These are phyloP conservation scores for Orientallactaga bullata DNA, from an alignment of 2,113 vertebrate species.

Conservation along the genomic window DNA sequence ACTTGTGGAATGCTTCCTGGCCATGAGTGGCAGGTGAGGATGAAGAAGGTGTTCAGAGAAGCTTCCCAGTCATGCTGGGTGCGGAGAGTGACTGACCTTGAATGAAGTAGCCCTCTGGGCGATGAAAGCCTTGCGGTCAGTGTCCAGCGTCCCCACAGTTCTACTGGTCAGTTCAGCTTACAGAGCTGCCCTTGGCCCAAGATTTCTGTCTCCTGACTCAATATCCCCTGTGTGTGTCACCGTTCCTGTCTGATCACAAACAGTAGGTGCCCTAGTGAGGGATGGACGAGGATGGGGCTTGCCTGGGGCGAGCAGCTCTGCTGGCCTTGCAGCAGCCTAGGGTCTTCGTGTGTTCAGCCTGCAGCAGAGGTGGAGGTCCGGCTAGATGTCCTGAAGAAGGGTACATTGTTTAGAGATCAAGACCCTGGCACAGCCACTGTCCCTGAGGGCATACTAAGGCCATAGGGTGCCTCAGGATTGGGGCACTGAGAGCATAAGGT, in stretches of 20 bases:
- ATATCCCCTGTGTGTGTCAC: background rate
- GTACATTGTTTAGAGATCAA: accelerated
- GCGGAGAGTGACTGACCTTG: background rate
- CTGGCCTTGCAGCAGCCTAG: accelerated
- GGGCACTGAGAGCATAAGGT: background rate
- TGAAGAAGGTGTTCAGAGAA: background rate
- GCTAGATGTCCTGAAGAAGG: accelerated
- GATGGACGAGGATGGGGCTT: background rate
- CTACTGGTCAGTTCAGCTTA: background rate
- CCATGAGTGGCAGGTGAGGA: background rate
- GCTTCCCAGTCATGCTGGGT: background rate
- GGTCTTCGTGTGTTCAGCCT: background rate
- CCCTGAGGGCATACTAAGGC: accelerated
- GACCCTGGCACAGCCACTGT: accelerated
- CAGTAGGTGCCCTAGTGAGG: background rate
- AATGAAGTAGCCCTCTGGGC: background rate
- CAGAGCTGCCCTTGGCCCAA: background rate
- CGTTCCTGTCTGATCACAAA: too few relatives aligned
- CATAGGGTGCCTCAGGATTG: accelerated
- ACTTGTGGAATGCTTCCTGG: background rate
- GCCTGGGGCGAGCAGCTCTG: background rate
- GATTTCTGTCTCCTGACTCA: background rate
- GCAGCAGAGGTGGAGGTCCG: accelerated
- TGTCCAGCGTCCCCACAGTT: background rate
- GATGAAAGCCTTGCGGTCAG: background rate